Conservation (phyloP, 2,113 vertebrate species). For the Oreotragus oreotragus region DNA sequence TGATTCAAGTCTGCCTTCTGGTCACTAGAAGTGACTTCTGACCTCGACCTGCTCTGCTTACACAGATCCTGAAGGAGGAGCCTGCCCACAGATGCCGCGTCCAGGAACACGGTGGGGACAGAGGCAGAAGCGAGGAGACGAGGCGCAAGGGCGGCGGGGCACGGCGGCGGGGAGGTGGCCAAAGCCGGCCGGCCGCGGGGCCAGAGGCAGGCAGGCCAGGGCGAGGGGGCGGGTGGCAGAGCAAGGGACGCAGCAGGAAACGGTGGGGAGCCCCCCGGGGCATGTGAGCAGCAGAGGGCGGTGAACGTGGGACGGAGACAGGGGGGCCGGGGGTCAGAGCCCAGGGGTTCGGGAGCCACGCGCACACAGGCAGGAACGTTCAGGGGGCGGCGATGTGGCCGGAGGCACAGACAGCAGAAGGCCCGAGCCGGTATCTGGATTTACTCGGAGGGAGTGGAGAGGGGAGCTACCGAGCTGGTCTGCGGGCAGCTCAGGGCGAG, state of each 20-base stretch:
- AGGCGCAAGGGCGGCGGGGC: neutral
- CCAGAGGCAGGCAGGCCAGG: neutral
- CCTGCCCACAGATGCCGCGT: neutral
- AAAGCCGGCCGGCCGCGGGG: neutral
- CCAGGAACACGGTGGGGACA: no score
- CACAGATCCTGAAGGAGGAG: neutral
- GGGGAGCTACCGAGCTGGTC: neutral
- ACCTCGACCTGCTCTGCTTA: neutral
- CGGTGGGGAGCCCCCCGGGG: neutral
- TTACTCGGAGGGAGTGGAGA: neutral
- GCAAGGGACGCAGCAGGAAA: neutral
- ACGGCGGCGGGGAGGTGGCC: neutral
- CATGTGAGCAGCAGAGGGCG: neutral
- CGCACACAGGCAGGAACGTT: neutral
- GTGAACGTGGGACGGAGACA: fast-evolving
- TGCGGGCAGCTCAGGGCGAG: neutral
- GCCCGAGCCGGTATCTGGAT: neutral
- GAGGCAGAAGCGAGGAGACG: neutral
- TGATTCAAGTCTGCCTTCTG: neutral
- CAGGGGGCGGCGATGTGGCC: neutral
- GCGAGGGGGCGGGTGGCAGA: neutral
- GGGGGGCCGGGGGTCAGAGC: neutral
- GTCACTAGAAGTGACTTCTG: neutral
- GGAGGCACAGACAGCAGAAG: neutral
- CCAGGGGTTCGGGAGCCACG: no score